These are phyloP conservation scores for Hoplias malabaricus DNA, from an alignment of 2,113 vertebrate genomes.

Conservation along the genomic window DNA sequence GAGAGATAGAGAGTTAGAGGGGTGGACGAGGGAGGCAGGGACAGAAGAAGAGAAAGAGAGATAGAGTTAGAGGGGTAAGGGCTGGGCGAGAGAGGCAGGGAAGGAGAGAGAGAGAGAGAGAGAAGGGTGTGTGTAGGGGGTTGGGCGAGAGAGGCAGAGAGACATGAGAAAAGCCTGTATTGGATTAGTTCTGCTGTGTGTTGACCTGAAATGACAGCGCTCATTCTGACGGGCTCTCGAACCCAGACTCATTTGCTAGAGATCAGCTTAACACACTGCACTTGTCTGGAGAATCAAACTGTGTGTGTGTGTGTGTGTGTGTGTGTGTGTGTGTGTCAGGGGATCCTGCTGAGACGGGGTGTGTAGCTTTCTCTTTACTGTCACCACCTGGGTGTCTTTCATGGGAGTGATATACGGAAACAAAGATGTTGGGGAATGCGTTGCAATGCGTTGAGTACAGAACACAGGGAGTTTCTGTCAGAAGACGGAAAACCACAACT, in stretches of 20 bases:
- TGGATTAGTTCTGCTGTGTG: conserved; percentile 27
- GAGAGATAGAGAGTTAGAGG: neutral
- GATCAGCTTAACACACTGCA: conserved; percentile 36
- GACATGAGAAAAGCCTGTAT: conserved; percentile 1
- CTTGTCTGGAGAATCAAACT: conserved; percentile 5
- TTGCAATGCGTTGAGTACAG: neutral
- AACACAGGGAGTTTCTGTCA: neutral
- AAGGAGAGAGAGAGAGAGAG: neutral
- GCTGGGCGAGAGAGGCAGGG: neutral
- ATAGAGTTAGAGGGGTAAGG: neutral
- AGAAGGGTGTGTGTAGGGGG: conserved; percentile 21
- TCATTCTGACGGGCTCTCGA: conserved; percentile 6
- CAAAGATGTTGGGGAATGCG: neutral
- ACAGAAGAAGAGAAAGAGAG: neutral
- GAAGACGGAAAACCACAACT: neutral
- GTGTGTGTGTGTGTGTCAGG: neutral
- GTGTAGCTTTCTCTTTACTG: neutral
- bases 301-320: conserved; percentile 11
- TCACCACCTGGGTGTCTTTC: conserved; percentile 2
- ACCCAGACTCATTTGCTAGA: conserved; percentile 26
- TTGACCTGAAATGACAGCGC: conserved; percentile 39
- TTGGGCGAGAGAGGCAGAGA: neutral
- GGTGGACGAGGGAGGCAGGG: neutral
- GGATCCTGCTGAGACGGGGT: neutral
- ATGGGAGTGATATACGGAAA: neutral